Percentiles rank a stretch among this genome's conserved stretches.
Conservation (phyloP, 2,888 invertebrate species). For the Scaptomyza tumidula region DNA sequence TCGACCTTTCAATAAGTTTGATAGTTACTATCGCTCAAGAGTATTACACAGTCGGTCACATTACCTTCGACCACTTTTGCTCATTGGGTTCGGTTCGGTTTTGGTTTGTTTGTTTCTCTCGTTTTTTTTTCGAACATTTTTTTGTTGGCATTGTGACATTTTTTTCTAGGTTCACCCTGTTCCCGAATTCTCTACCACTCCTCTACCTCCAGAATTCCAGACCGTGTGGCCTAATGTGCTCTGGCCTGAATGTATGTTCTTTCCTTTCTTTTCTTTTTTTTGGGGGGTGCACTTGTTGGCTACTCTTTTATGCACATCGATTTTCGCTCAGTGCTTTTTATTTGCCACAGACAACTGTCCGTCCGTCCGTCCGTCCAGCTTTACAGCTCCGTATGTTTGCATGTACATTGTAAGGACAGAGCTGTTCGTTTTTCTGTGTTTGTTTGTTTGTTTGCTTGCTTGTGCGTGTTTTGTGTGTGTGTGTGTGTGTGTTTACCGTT, state of each 20-base stretch:
- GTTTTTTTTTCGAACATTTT: conserved; percentile 40
- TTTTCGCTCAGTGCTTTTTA: conserved; percentile 81
- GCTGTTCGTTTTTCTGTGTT: conserved; percentile 1
- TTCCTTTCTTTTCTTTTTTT: background rate
- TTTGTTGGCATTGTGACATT: conserved; percentile 50
- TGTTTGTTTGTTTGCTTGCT: background rate
- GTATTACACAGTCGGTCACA: background rate
- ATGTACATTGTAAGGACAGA: background rate
- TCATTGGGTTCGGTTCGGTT: background rate
- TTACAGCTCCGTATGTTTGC: conserved; percentile 9
- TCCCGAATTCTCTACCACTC: background rate
- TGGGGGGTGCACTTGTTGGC: conserved; percentile 69
- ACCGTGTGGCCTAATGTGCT: conserved; percentile 9
- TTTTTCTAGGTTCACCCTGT: conserved; percentile 27
- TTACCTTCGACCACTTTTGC: background rate
- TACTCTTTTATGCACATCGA: conserved; percentile 79
- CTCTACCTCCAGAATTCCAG: background rate
- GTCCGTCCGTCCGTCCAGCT: conserved; percentile 12
- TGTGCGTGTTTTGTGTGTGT: conserved; percentile 6
- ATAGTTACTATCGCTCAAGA: background rate
- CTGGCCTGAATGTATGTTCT: conserved; percentile 3
- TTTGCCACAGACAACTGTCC: conserved; percentile 55
- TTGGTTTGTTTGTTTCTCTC: background rate
- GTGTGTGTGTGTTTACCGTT: conserved; percentile 58
- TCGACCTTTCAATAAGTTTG: no score